phyloP scores from a whole-genome alignment of 2,888 invertebrate genomes.

The Brenthis daphne region DNA sequence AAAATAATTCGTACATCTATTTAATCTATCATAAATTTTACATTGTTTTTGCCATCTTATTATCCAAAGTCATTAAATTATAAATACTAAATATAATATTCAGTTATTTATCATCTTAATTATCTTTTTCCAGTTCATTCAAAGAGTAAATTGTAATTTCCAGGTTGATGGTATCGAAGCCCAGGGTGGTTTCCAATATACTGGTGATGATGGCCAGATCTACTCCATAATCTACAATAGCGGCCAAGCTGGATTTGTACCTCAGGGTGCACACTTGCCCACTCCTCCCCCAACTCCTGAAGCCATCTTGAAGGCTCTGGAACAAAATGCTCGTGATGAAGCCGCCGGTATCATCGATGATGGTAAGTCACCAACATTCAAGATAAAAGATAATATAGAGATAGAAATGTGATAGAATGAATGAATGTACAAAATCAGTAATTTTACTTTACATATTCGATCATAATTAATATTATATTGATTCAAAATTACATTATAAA shows the following conservation, averaged over 20 bases:
- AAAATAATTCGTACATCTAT: too few relatives aligned
- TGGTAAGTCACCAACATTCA: slow-evolving; percentile 53
- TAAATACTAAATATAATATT: too few relatives aligned
- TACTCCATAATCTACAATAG: slow-evolving; percentile 81
- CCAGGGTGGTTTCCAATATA: slow-evolving; percentile 83
- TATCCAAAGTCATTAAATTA: too few relatives aligned
- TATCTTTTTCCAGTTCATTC: too few relatives aligned
- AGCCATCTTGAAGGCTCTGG: slow-evolving; percentile 80
- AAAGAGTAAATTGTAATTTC: slow-evolving; percentile 41
- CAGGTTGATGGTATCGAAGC: slow-evolving; percentile 78
- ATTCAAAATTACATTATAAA: too few relatives aligned
- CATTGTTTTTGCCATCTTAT: too few relatives aligned
- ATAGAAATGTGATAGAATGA: background rate
- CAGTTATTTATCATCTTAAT: too few relatives aligned
- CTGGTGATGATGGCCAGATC: slow-evolving; percentile 82
- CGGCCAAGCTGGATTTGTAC: slow-evolving; percentile 82
- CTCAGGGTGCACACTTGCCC: slow-evolving; percentile 82
- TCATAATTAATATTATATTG: too few relatives aligned
- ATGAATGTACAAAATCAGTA: background rate
- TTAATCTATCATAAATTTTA: too few relatives aligned
- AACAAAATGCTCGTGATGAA: slow-evolving; percentile 80
- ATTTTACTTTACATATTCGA: too few relatives aligned
- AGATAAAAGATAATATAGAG: background rate
- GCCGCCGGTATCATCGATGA: slow-evolving; percentile 81
- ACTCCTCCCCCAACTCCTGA: slow-evolving; percentile 83